Evolutionary conservation across 2,113 vertebrate genomes (phyloP), one percentile per base, ranked within the genome.

Genomic region (Turdus rufiventris): DNA sequence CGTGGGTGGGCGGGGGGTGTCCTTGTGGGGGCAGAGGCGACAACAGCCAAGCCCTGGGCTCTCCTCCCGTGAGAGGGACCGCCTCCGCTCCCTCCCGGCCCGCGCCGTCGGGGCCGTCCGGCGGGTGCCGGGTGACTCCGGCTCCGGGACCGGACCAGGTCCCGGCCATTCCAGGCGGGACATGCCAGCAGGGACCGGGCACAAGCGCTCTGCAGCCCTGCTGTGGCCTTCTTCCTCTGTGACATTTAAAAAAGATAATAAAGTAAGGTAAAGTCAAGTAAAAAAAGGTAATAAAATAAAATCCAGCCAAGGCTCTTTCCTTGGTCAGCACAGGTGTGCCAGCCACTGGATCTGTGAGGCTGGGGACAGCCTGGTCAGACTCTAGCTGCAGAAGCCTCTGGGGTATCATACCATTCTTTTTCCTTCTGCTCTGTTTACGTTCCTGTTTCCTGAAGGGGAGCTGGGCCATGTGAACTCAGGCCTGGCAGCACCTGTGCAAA

Each of bases 1-100:
- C 43, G 2, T 26, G 28, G 7, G 3, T 29, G 23, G 21, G 7
- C 3, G 4, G 5, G 15, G 9, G 4, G 3, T 43, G 58, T 33
- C 33, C 40, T 6, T 9, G 6, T n/a, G 7, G 5, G 42, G 26
- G 10, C 51, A 28, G 62, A 6, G 33, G 20, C 2, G 12, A 17
- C 66, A 73, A 8, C 26, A 65, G 20, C 21, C 12, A 9, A 45
- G 57, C 42, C 38, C 28, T 18, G 25, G 7, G 18, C 34, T 72
- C 31, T 12, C 5, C 8, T 18, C 14, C 26, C 5, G 0, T 28
- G n/a, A 43, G 9, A 12, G 6, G 28, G 17, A 7, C 62, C 2
- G 16, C 4, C 9, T 13, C 31, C 11, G 2, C 23, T 31, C 29
- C 28, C 6, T 6, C 29, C n/a, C 18, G 11, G 33, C 3, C 68